phyloP scores from a whole-genome alignment of 2,888 invertebrate species.

The Alloscopus bannaensis region DNA sequence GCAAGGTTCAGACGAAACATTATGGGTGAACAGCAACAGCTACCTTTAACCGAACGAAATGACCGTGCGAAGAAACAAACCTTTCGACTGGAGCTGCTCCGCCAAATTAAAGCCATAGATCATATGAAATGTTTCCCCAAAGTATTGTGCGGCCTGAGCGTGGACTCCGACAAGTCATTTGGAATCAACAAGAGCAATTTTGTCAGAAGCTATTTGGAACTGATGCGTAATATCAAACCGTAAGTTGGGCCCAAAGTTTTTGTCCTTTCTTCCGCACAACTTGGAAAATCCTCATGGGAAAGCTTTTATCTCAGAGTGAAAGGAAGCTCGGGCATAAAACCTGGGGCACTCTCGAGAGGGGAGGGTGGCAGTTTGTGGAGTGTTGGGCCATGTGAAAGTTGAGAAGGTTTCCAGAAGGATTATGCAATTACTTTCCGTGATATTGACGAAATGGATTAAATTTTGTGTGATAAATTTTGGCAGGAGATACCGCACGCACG shows the following conservation, averaged over 20 bases:
- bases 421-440: not conserved
- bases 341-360: too few relatives aligned
- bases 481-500: not conserved
- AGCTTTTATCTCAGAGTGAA: too few relatives aligned
- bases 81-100: constrained; percentile 54
- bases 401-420: too few relatives aligned
- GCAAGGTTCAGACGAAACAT: not conserved
- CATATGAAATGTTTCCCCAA: constrained; percentile 68
- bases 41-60: constrained; percentile 25
- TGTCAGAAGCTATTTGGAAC: constrained; percentile 62
- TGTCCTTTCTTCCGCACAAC: not conserved
- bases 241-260: constrained; percentile 34
- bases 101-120: constrained; percentile 65
- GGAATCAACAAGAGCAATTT: constrained; percentile 62
- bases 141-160: constrained; percentile 64
- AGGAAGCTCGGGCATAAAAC: too few relatives aligned
- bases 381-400: too few relatives aligned
- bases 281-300: not conserved
- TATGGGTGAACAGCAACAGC: not conserved
- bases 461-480: too few relatives aligned
- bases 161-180: constrained; percentile 62
- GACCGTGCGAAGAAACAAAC: constrained; percentile 42
- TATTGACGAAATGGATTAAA: not conserved
- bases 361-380: too few relatives aligned
- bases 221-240: constrained; percentile 64